phyloP scores from a whole-genome alignment of 1,140 invertebrate species.

The Zaprionus ghesquierei region DNA sequence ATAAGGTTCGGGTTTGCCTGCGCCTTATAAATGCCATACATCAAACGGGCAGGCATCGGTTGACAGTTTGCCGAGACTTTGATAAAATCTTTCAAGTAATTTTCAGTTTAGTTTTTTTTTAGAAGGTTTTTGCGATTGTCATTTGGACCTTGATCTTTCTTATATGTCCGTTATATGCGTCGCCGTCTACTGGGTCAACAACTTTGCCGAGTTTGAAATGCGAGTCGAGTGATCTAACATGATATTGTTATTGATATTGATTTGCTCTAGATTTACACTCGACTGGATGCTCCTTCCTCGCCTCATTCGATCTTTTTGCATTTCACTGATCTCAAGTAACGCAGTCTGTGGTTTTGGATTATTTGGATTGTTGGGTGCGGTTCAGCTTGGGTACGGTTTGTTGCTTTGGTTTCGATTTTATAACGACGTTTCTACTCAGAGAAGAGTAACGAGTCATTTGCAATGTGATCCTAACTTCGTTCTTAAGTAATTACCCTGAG shows the following conservation, averaged over 20 bases:
- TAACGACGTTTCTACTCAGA: not conserved
- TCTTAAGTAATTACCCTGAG: not conserved
- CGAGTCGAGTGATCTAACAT: slow-evolving; percentile 28
- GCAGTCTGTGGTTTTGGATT: slow-evolving; percentile 65
- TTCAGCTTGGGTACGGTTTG: not conserved
- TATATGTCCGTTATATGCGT: slow-evolving; percentile 16
- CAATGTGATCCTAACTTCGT: not conserved
- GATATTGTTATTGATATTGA: slow-evolving; percentile 68
- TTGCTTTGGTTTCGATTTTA: not conserved
- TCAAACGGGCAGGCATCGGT: slow-evolving; percentile 38
- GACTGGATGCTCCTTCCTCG: slow-evolving; percentile 38
- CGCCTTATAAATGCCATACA: slow-evolving; percentile 41
- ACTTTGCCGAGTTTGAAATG: slow-evolving; percentile 40
- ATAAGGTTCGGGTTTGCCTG: slow-evolving; percentile 36
- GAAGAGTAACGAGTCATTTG: not conserved
- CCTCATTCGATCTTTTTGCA: slow-evolving; percentile 31
- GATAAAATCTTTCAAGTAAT: slow-evolving; percentile 13
- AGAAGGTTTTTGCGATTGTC: slow-evolving; percentile 16
- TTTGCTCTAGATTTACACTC: slow-evolving; percentile 67
- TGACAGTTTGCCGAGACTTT: slow-evolving; percentile 33
- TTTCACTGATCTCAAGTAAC: slow-evolving; percentile 48
- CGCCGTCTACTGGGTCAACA: slow-evolving; percentile 47
- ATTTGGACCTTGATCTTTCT: slow-evolving; percentile 52
- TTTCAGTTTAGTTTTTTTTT: not conserved
- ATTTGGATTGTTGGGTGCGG: slow-evolving; percentile 14